Evolutionary conservation across 2,888 invertebrate genomes (phyloP), one percentile per base, ranked within the genome.

Genomic region (Drosophila atroscutellata): DNA sequence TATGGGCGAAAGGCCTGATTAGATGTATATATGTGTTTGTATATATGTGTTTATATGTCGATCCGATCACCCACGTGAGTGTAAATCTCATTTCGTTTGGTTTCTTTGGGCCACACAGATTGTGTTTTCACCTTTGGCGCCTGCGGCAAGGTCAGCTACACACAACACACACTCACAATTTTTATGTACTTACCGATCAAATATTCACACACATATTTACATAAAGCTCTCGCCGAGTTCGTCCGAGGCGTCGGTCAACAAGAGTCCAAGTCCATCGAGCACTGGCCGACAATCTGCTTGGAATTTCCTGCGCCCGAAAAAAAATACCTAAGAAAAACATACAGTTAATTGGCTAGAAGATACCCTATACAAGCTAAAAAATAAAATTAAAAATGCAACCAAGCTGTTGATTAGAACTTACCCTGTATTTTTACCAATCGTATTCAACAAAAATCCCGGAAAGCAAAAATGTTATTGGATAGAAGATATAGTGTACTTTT

Each of bases 181-280:
- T 88, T 86, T 83, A 86, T 88, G 86, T 86, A 88, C 86, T 86
- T 76, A 71, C 78, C 81, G 69, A 84, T 86, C 64, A 89, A 84
- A 86, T 75, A 80, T 83, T 71, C 77, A 65, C 76, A 72, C 76
- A 30, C 18, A 50, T 71, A 77, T 77, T 74, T 74, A 72, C 67
- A 50, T 64, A 71, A 73, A 80, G 71, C 73, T 82, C 65, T 50
- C n/a, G 68, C 61, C 30, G 30, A 56, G 56, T 67, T 72, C 66
- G 60, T 45, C 61, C 76, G 65, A 55, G 51, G 61, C 61, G 51
- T 51, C 79, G 77, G 77, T 78, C 77, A 79, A 72, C 66, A 37
- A 47, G 42, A 49, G 71, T 67, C 61, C 75, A 75, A 78, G 79
- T 78, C 71, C 57, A 68, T 59, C 37, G 78, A 59, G 34, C 49